Percentiles rank a stretch among this genome's conserved stretches.
phyloP scores from a whole-genome alignment of 2,888 invertebrate genomes.

The Ptychoptera contaminata region DNA sequence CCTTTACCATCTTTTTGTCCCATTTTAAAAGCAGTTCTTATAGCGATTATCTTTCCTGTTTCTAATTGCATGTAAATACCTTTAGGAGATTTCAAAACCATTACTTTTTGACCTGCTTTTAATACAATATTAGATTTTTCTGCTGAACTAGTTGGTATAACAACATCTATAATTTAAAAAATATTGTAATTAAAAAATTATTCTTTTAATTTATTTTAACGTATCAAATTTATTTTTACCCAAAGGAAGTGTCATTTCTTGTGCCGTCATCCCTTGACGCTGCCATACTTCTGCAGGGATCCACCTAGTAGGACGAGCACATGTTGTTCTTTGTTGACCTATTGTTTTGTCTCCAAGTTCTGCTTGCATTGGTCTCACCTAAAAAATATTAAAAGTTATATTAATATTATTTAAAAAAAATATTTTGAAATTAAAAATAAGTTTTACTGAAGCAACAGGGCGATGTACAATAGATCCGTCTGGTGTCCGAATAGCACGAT shows the following conservation, averaged over 20 bases:
- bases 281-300: constrained; percentile 86
- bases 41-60: constrained; percentile 88
- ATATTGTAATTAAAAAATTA: constrained; percentile 3
- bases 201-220: constrained; percentile 1
- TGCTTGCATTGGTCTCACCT: constrained; percentile 70
- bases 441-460: constrained; percentile 46
- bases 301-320: constrained; percentile 47
- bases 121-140: constrained; percentile 80
- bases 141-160: constrained; percentile 81
- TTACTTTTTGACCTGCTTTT: constrained; percentile 85
- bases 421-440: neutral
- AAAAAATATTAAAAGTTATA: constrained; percentile 4
- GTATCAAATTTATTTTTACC: constrained; percentile 37
- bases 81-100: constrained; percentile 87
- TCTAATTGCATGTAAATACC: constrained; percentile 92
- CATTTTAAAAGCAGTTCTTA: constrained; percentile 35
- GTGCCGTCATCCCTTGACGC: constrained; percentile 85
- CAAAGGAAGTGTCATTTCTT: constrained; percentile 83
- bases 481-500: constrained; percentile 40
- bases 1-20: constrained; percentile 16
- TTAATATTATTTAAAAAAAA: neutral
- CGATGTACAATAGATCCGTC: constrained; percentile 45
- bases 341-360: constrained; percentile 31
- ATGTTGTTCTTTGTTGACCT: constrained; percentile 24
- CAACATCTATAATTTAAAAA: constrained; percentile 48